A percentile compares a stretch with the other conserved stretches of the same genome.
phyloP scores from a whole-genome alignment of 1,140 invertebrate genomes.

The Drosophila lini region DNA sequence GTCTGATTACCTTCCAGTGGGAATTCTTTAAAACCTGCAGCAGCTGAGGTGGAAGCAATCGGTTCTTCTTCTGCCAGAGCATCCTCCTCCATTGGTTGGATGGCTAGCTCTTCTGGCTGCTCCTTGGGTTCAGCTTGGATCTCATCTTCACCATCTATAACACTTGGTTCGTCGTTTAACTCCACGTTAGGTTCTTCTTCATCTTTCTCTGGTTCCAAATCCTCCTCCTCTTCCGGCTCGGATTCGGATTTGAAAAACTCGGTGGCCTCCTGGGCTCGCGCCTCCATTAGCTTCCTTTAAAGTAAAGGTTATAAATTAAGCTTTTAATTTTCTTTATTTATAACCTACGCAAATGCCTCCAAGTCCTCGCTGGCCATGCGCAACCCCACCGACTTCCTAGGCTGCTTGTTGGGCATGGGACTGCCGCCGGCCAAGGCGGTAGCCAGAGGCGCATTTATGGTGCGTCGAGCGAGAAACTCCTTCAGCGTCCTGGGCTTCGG shows the following conservation, averaged over 20 bases:
- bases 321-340: background rate
- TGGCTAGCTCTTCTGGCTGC: background rate
- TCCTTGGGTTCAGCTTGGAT: conserved; percentile 1
- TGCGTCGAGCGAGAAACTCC: conserved; percentile 87
- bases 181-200: conserved; percentile 12
- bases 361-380: conserved; percentile 85
- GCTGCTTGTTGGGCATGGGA: conserved; percentile 55
- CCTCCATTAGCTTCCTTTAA: conserved; percentile 85
- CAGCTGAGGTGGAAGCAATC: no score
- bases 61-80: background rate
- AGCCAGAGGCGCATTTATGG: conserved; percentile 67
- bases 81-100: background rate
- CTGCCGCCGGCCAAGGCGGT: conserved; percentile 78
- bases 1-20: no score
- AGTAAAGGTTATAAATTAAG: no score
- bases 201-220: background rate
- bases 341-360: conserved; percentile 85
- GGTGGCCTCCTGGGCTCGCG: conserved; percentile 85
- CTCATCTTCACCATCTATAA: conserved; percentile 7
- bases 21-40: no score
- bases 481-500: conserved; percentile 89
- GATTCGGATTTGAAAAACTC: conserved; percentile 86
- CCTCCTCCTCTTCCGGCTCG: conserved; percentile 79
- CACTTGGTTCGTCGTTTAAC: conserved; percentile 39
- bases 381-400: conserved; percentile 70